phyloP scores from a whole-genome alignment of 1,140 invertebrate genomes.

The Calephelis nemesis region DNA sequence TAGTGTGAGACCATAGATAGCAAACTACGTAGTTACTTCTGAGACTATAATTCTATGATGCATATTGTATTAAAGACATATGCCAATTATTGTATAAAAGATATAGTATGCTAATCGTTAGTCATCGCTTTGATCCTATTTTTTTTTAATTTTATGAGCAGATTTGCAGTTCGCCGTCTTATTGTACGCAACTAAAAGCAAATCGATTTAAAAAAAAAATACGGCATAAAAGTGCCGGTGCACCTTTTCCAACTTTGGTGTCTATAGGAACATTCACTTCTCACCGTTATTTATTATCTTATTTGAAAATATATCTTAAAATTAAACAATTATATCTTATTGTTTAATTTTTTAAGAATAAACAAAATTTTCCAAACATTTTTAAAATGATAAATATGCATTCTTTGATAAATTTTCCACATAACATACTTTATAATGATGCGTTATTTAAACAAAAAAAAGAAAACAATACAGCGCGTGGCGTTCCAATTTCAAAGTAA shows the following conservation, averaged over 20 bases:
- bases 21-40: background rate
- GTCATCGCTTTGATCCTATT: too few species aligned
- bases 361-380: background rate
- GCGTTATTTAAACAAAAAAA: constrained; percentile 15
- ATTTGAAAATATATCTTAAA: too few species aligned
- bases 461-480: constrained; percentile 5
- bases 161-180: background rate
- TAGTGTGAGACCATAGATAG: background rate
- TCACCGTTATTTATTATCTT: too few species aligned
- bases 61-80: background rate
- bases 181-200: background rate
- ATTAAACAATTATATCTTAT: too few species aligned
- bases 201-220: too few species aligned
- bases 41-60: background rate
- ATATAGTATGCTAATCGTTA: too few species aligned
- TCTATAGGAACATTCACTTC: too few species aligned
- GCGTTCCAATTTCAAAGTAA: constrained; percentile 14
- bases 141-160: too few species aligned
- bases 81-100: too few species aligned
- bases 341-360: too few species aligned
- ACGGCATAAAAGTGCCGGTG: too few species aligned
- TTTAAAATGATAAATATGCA: background rate
- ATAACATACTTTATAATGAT: background rate
- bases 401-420: background rate
- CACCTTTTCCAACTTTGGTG: too few species aligned